Base-by-base conservation (phyloP, 2,113 vertebrate genomes). In the Erpornis zantholeuca region DNA sequence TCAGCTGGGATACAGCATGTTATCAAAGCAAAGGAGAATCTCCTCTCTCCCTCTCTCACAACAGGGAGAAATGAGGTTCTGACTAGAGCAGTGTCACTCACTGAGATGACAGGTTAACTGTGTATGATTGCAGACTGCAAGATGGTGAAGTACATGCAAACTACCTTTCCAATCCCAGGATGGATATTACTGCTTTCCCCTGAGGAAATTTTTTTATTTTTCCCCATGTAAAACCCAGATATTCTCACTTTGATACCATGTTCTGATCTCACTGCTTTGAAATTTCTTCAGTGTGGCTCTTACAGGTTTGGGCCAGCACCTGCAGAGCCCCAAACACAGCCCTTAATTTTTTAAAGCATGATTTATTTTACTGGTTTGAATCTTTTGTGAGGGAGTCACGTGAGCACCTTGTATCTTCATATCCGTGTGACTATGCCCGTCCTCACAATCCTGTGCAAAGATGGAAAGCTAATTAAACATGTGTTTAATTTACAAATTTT, bases 401-500 rank as follows among this genome's bases (percentile, higher is more conserved):
- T 76, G 71, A 96, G 31, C 40, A 78, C 56, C 65, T 76, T 53
- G 52, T 53, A 29, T 84, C 93, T 90, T 90, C 93, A 92, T 60
- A 56, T 75, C 61, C 25, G 40, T 8, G 28, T 52, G 38, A 18
- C 44, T 75, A 49, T 45, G 45, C 81, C 78, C 3, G 0, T 68
- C 25, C 60, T 90, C 56, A 9, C 85, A 94, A 95, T 94, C 82
- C 72, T 90, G 72, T 57, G 76, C 68, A 78, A 90, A 96, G 92
- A 95, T 0, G 0, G 85, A 83, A 88, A 87, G 90, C 88, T 97
- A 97, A 96, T 96, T 92, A 97, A 96, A 88, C 54, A 45, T 2
- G 3, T 91, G 90, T 96, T 96, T 96, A 91, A 96, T 96, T 96
- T 95, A 93, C 92, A 94, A 97, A 94, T 82, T 72, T 95, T 95